A percentile compares a stretch with the other conserved stretches of the same genome.
phyloP scores from a whole-genome alignment of 2,113 vertebrate genomes.

The Reinhardtius hippoglossoides region DNA sequence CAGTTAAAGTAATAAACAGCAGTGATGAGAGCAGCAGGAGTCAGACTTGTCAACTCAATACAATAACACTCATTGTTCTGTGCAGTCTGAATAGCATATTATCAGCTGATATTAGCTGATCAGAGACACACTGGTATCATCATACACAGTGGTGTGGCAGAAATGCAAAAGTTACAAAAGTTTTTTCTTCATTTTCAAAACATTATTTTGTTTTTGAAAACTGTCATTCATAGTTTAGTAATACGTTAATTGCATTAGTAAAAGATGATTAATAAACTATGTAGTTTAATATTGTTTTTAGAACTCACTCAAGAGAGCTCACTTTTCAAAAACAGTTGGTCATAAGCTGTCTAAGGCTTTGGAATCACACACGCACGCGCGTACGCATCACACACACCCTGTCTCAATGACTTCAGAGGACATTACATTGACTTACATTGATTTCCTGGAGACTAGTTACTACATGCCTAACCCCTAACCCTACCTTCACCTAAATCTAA shows the following conservation, averaged over 20 bases:
- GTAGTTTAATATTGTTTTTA: too few species aligned
- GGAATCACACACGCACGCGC: too few species aligned
- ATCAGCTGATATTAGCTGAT: neutral
- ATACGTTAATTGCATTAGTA: neutral
- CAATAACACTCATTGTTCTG: neutral
- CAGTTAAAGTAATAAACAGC: neutral
- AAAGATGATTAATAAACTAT: neutral
- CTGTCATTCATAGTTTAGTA: neutral
- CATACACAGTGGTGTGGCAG: neutral
- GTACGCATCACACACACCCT: too few species aligned
- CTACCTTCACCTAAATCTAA: too few species aligned
- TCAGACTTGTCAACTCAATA: neutral
- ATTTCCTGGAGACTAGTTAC: too few species aligned
- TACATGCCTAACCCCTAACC: too few species aligned
- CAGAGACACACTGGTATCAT: neutral
- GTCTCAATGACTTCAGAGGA: too few species aligned
- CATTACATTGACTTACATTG: too few species aligned
- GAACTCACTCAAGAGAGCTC: neutral
- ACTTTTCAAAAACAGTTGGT: too few species aligned
- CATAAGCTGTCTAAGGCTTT: too few species aligned
- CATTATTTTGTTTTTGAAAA: neutral
- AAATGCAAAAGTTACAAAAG: neutral
- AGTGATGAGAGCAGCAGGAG: neutral
- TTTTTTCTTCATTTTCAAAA: neutral
- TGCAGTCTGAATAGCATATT: neutral